phyloP scores from a whole-genome alignment of 2,797 vertebrate genomes.

The Scarus forsteni region DNA sequence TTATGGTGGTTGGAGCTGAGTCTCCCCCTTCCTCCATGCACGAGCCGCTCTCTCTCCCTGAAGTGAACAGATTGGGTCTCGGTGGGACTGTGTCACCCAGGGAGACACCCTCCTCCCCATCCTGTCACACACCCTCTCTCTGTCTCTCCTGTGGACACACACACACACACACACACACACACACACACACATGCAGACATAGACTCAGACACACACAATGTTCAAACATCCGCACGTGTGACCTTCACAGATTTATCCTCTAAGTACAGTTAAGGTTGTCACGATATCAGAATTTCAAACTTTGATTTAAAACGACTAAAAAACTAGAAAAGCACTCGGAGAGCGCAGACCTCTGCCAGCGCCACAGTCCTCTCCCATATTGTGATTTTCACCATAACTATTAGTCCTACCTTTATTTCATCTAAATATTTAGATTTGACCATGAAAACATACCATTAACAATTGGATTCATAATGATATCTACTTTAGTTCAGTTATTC shows the following conservation, averaged over 20 bases:
- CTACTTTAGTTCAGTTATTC: no score
- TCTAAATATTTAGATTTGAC: no score
- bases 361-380: no score
- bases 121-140: slow-evolving; percentile 63
- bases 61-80: slow-evolving; percentile 90
- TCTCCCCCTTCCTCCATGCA: slow-evolving; percentile 40
- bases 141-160: slow-evolving; percentile 26
- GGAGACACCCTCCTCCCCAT: slow-evolving; percentile 82
- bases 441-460: no score
- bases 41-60: slow-evolving; percentile 64
- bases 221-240: slow-evolving; percentile 48
- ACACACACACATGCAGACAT: slow-evolving; percentile 29
- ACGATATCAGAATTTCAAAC: no score
- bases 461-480: no score
- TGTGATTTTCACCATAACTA: no score
- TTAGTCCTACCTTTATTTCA: no score
- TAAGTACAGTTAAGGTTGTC: not conserved
- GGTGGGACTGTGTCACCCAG: slow-evolving; percentile 86
- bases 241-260: slow-evolving; percentile 66
- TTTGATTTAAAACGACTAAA: no score
- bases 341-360: no score
- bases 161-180: not conserved
- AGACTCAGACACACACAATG: slow-evolving; percentile 36
- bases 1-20: slow-evolving; percentile 49
- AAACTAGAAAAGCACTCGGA: no score